Base-by-base conservation (phyloP, 2,888 invertebrate genomes). In the Limnephilus marmoratus region DNA sequence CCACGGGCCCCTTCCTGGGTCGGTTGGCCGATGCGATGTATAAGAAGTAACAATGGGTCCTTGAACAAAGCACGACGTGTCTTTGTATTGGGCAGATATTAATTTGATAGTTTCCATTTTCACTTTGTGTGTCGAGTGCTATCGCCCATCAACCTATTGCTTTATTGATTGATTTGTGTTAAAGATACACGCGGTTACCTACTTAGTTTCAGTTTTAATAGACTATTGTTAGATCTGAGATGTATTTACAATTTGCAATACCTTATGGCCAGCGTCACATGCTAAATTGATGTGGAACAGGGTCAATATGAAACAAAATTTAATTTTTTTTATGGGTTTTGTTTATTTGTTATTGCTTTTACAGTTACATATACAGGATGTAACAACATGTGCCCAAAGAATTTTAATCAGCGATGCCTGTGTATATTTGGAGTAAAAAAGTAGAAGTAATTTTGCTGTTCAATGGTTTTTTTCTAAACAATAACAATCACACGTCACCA, bases 121-220 rank as follows among this genome's bases (percentile, higher is more conserved):
- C 24, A 68, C 68, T 68, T 68, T 24, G 24, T 34, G 83, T 34
- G 24, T 83, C 18, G 31, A 18, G 24, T 29, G 18, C 31, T 82
- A 34, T 24, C 37, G 83, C 83, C 83, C 83, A 37, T 83, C 37
- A 37, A 18, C 31, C 83, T 37, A 34, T 83, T 34, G 83, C 37
- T 83, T 83, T 68, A 68, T 68, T 68, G 68, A 83, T 83, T 83
- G 83, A 83, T 83, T 83, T 18, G 37, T 83, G 83, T 68, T 18
- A 18, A 68, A 7, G 68, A 68, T 68, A 68, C 68, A 68, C 24
- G 18, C 68, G 68, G 68, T 18, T 24, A 68, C 68, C 68, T 24
- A 24, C 68, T 68, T 68, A 7, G 3, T 24, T 24, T 68, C 18
- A 68, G 68, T 68, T 68, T 68, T 68, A 68, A 68, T 68, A 7